A percentile compares a stretch with the other conserved stretches of the same genome.
phyloP scores from a whole-genome alignment of 2,797 vertebrate species.

The Arrhamphus sclerolepis region DNA sequence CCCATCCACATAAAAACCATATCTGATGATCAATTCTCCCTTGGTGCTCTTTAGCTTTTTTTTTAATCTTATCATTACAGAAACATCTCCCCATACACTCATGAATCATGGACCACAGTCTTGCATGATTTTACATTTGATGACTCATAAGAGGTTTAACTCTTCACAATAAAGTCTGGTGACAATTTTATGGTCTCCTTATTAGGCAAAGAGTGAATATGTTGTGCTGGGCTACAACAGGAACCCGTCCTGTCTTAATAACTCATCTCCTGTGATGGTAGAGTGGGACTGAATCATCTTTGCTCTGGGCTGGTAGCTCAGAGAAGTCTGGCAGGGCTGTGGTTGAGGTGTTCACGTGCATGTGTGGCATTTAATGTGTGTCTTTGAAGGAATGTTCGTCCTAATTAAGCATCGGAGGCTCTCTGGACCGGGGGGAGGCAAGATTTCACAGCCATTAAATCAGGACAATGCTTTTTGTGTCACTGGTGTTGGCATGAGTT shows the following conservation, averaged over 20 bases:
- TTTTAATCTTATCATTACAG: conserved; percentile 47
- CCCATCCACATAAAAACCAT: conserved; percentile 10
- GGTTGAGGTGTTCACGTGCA: conserved; percentile 35
- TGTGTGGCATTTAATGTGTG: conserved; percentile 32
- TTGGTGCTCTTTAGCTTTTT: conserved; percentile 25
- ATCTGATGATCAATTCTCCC: conserved; percentile 46
- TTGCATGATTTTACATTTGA: conserved; percentile 63
- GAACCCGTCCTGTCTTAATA: conserved; percentile 51
- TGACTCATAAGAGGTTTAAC: conserved; percentile 73
- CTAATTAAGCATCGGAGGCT: conserved; percentile 73
- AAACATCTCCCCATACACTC: conserved; percentile 56
- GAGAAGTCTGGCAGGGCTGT: conserved; percentile 33
- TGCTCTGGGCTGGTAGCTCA: conserved; percentile 29
- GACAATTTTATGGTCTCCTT: conserved; percentile 66
- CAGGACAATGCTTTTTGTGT: conserved; percentile 84
- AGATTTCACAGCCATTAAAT: conserved; percentile 79
- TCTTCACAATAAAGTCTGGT: conserved; percentile 62
- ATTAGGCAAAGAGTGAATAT: conserved; percentile 33
- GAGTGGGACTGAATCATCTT: conserved; percentile 62
- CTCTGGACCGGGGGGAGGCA: conserved; percentile 68
- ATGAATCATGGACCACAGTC: conserved; percentile 57
- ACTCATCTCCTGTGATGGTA: conserved; percentile 58
- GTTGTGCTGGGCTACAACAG: conserved; percentile 41
- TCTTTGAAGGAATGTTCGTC: conserved; percentile 48
- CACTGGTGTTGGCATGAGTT: conserved; percentile 68